A percentile compares a stretch with the other conserved stretches of the same genome.
phyloP scores from a whole-genome alignment of 2,888 invertebrate species.

The Harmothoe impar region DNA sequence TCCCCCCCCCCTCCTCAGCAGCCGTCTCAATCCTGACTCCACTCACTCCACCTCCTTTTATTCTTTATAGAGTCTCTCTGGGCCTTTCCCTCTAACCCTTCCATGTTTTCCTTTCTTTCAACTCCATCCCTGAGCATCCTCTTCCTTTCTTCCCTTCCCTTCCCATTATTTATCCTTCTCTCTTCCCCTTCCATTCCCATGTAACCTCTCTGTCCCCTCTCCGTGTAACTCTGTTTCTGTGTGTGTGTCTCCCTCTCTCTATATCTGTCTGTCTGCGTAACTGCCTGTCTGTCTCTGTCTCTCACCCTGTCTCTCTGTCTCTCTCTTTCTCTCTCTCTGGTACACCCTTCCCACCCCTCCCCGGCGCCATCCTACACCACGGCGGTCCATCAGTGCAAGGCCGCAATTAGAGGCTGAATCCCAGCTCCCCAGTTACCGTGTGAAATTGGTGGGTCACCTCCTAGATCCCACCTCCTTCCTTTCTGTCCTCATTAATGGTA shows the following conservation, averaged over 20 bases:
- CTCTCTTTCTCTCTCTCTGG: not conserved
- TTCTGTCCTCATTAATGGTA: not conserved
- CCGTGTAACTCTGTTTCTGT: no score
- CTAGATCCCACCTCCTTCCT: conserved; percentile 15
- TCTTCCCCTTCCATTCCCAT: no score
- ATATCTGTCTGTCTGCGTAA: no score
- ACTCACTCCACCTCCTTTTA: not conserved
- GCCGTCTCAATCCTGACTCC: not conserved
- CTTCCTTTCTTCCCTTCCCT: not conserved
- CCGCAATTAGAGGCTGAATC: conserved; percentile 5
- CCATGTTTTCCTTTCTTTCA: not conserved
- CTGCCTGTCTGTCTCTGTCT: no score
- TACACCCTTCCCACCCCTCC: no score
- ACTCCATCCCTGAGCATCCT: not conserved
- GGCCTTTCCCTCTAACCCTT: not conserved
- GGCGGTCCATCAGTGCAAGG: not conserved
- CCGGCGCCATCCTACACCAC: no score
- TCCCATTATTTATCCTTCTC: no score
- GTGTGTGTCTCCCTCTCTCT: no score
- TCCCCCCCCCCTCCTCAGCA: not conserved
- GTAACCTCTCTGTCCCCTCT: no score
- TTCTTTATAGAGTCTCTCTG: not conserved
- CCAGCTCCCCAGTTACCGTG: not conserved
- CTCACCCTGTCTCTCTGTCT: not conserved
- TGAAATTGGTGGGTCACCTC: not conserved